phyloP scores from a whole-genome alignment of 1,140 invertebrate genomes.

The Nymphalis io region DNA sequence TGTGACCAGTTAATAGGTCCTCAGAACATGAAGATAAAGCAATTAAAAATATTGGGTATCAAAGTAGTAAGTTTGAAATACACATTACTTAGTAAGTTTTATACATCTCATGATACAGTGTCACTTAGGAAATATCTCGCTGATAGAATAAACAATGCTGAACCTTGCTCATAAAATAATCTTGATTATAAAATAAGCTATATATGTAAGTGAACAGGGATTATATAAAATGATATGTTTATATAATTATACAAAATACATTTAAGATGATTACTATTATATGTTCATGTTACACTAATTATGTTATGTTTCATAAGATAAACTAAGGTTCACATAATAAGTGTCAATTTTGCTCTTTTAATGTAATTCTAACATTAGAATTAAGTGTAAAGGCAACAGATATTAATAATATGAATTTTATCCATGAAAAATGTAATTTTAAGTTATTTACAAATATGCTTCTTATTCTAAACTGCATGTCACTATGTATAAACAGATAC shows the following conservation, averaged over 20 bases:
- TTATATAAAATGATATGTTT: not conserved
- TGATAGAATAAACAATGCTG: slow-evolving; percentile 25
- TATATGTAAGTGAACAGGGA: not conserved
- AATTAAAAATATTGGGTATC: slow-evolving; percentile 83
- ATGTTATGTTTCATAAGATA: no score
- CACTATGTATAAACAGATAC: no score
- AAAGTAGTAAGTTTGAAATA: slow-evolving; percentile 84
- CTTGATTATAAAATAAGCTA: not conserved
- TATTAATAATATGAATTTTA: no score
- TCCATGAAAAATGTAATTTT: no score
- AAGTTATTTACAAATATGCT: no score
- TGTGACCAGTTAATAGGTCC: slow-evolving; percentile 82
- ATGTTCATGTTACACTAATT: no score
- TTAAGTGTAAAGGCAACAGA: no score
- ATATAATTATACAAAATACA: not conserved
- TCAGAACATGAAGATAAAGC: slow-evolving; percentile 83
- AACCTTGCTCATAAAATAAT: not conserved
- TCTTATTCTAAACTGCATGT: no score
- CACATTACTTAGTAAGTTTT: slow-evolving; percentile 76
- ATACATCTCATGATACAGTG: slow-evolving; percentile 56
- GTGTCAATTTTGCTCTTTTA: no score
- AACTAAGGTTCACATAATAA: no score
- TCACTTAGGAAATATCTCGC: slow-evolving; percentile 54
- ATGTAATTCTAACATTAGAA: no score
- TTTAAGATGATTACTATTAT: no score